Conservation (phyloP, 2,888 invertebrate species). For the Leucania comma region DNA sequence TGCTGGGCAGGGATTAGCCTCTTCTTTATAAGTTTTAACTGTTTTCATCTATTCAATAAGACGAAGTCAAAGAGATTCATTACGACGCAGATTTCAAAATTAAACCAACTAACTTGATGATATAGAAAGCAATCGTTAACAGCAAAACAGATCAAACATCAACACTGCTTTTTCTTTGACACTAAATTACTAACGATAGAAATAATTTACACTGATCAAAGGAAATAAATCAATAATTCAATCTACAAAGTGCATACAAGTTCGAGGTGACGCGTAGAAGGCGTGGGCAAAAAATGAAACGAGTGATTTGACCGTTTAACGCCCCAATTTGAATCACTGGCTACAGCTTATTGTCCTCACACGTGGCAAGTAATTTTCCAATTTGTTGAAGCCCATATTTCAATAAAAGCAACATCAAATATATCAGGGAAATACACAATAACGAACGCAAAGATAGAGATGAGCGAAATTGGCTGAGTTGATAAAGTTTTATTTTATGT, state of each 20-base stretch:
- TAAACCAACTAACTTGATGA: not conserved
- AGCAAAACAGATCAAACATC: slow-evolving; percentile 17
- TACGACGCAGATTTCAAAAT: not conserved
- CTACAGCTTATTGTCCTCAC: slow-evolving; percentile 49
- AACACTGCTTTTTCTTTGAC: not conserved
- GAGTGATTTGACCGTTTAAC: slow-evolving; percentile 56
- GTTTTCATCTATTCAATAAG: not conserved
- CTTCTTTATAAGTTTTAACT: not conserved
- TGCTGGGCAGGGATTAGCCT: slow-evolving; percentile 1
- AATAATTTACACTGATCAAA: slow-evolving; percentile 16
- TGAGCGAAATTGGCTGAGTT: slow-evolving; percentile 24
- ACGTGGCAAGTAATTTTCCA: slow-evolving; percentile 52
- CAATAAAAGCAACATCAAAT: slow-evolving; percentile 40
- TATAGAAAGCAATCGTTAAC: not conserved
- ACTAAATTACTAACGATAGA: slow-evolving; percentile 7
- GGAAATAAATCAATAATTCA: slow-evolving; percentile 32
- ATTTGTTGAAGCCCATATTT: slow-evolving; percentile 35
- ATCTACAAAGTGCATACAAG: slow-evolving; percentile 40
- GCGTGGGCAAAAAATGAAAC: slow-evolving; percentile 74
- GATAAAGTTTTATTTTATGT: slow-evolving; percentile 32
- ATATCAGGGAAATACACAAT: slow-evolving; percentile 23
- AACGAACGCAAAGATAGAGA: slow-evolving; percentile 10
- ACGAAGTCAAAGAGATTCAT: not conserved
- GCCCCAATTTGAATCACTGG: slow-evolving; percentile 74
- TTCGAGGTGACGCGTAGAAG: slow-evolving; percentile 68